Percentiles rank a stretch among this genome's conserved stretches.
Conservation (phyloP, 2,797 vertebrate genomes). For the Heliangelus exortis region DNA sequence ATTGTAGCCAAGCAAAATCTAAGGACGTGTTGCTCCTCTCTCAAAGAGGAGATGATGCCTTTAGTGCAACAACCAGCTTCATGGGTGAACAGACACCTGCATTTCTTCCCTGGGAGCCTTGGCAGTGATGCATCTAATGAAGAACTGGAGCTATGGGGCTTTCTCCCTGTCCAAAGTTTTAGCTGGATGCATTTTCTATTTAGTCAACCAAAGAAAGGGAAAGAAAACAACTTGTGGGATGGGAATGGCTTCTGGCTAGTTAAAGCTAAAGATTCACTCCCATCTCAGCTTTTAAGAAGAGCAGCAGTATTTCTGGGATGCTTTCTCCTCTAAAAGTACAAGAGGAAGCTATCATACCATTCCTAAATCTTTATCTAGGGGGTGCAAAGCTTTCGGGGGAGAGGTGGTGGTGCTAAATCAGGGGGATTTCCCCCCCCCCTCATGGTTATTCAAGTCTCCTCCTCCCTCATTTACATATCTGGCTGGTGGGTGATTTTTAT, state of each 20-base stretch:
- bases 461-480: slow-evolving; percentile 62
- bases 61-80: background rate
- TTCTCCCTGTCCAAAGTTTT: slow-evolving; percentile 58
- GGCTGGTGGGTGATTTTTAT: slow-evolving; percentile 63
- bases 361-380: background rate
- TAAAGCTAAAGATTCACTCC: background rate
- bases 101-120: background rate
- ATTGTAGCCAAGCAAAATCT: background rate
- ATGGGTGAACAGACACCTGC: background rate
- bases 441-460: slow-evolving; percentile 9
- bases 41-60: background rate
- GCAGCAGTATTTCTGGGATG: background rate
- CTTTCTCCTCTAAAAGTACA: background rate
- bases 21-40: background rate
- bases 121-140: background rate
- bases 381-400: background rate
- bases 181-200: background rate
- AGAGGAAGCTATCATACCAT: background rate
- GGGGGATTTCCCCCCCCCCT: background rate
- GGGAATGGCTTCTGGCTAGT: slow-evolving; percentile 15
- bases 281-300: background rate
- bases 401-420: background rate
- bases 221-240: slow-evolving; percentile 62
- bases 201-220: background rate
- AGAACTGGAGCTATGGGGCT: background rate